Evolutionary conservation across 2,888 invertebrate genomes (phyloP), one percentile per base, ranked within the genome.

Genomic region (Drosophila macrospina): DNA sequence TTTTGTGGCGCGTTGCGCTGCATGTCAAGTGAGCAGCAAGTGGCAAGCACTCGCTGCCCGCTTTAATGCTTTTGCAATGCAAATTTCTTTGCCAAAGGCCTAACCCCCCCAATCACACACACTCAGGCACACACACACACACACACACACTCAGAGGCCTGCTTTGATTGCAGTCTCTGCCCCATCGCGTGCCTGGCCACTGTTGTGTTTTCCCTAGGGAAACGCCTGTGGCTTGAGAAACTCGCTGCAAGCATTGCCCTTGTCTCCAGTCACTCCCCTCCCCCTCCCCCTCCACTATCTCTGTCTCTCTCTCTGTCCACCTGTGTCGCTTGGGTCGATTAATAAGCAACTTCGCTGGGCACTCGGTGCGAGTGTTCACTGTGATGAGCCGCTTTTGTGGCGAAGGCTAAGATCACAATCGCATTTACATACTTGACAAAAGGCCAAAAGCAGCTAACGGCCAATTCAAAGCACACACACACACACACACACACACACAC

Each of bases 11-110:
- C 48, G 54, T 37, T 30, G 56, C 36, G 3, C 41, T 41, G 68
- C 65, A 69, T 74, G 51, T 36, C 55, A 63, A 70, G 61, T 64
- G 56, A 28, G 61, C n/a, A 36, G 37, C 45, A 62, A 44, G 50
- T 52, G 42, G 59, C 45, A 51, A 28, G 30, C 28, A n/a, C 34
- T 28, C 4, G 34, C 20, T 52, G 44, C 20, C 45, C 39, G 41
- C 56, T 55, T 73, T 64, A 56, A 63, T 64, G 47, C 55, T 64
- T 65, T 70, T 64, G 60, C 74, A 76, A 77, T 77, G 70, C 74
- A 77, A 77, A 77, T 76, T 62, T 6, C 30, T 37, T 20, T 20
- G 20, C 20, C 3, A 2, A 20, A 20, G 20, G 20, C 11, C 39
- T n/a, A n/a, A n/a, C n/a, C n/a, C n/a, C n/a, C n/a, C n/a, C n/a